These are phyloP conservation scores for Ypsolopha sequella DNA, from an alignment of 2,888 invertebrate species.

Conservation along the genomic window DNA sequence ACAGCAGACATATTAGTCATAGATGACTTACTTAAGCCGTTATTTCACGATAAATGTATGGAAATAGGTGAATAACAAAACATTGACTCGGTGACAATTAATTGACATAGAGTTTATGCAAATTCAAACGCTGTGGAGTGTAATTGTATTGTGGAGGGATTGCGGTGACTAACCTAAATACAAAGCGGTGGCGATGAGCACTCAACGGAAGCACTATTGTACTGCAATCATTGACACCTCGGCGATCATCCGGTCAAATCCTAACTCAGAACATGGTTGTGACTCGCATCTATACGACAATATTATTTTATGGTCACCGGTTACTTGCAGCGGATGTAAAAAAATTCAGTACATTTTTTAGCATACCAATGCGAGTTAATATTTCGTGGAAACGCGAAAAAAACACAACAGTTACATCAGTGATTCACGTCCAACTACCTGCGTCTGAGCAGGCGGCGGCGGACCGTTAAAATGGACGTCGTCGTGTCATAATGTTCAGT, in stretches of 20 bases:
- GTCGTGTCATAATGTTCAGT: too few relatives aligned
- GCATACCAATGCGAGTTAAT: constrained; percentile 46
- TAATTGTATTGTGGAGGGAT: constrained; percentile 23
- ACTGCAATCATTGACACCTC: constrained; percentile 68
- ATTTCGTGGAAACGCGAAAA: constrained; percentile 43
- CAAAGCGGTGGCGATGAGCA: constrained; percentile 49
- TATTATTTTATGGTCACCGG: not conserved
- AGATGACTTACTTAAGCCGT: constrained; percentile 1
- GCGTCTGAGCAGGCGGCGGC: constrained; percentile 8
- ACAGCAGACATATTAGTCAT: not conserved
- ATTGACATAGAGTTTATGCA: not conserved
- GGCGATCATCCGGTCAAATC: constrained; percentile 58
- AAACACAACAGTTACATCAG: constrained; percentile 58
- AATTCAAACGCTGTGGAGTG: not conserved
- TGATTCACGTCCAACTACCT: constrained; percentile 53
- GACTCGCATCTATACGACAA: not conserved
- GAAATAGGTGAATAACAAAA: constrained; percentile 6
- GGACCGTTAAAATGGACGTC: constrained; percentile 44
- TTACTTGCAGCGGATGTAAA: not conserved
- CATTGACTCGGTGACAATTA: not conserved
- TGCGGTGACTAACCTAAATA: constrained; percentile 69
- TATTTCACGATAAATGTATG: constrained; percentile 5
- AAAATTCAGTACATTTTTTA: constrained; percentile 22
- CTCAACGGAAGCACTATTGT: constrained; percentile 63
- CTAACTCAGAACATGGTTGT: constrained; percentile 27